Conservation (phyloP, 1,140 invertebrate genomes). For the Drosophila teissieri region DNA sequence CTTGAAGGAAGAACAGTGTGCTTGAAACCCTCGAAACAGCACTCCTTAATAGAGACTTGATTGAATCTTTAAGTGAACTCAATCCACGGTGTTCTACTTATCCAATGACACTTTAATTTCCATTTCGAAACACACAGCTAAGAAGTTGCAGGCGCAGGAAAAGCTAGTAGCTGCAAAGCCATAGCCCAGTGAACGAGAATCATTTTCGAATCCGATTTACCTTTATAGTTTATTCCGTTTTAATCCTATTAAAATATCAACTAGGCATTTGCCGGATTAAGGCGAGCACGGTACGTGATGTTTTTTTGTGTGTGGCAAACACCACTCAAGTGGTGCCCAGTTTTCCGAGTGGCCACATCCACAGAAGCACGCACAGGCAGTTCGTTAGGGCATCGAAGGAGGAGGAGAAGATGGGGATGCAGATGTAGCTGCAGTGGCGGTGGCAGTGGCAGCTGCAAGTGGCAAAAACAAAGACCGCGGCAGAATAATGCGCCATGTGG, state of each 20-base stretch:
- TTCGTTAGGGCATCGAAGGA: constrained; percentile 26
- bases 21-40: not conserved
- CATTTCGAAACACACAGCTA: not conserved
- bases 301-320: constrained; percentile 20
- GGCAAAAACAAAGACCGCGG: constrained; percentile 21
- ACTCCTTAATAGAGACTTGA: not conserved
- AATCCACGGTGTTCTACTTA: not conserved
- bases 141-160: not conserved
- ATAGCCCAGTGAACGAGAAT: constrained; percentile 9
- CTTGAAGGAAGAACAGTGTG: not conserved
- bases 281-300: constrained; percentile 1
- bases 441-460: constrained; percentile 27
- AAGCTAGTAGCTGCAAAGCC: not conserved
- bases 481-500: constrained; percentile 25
- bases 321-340: constrained; percentile 39
- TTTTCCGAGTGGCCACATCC: constrained; percentile 27
- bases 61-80: not conserved
- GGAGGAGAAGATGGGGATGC: constrained; percentile 6
- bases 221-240: constrained; percentile 19
- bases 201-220: constrained; percentile 8
- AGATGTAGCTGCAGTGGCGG: constrained; percentile 23
- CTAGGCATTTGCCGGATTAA: constrained; percentile 28
- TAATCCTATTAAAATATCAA: constrained; percentile 26
- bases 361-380: constrained; percentile 44
- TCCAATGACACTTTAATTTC: not conserved